Conservation (phyloP, 2,888 invertebrate species). For the Fabriciana adippe region DNA sequence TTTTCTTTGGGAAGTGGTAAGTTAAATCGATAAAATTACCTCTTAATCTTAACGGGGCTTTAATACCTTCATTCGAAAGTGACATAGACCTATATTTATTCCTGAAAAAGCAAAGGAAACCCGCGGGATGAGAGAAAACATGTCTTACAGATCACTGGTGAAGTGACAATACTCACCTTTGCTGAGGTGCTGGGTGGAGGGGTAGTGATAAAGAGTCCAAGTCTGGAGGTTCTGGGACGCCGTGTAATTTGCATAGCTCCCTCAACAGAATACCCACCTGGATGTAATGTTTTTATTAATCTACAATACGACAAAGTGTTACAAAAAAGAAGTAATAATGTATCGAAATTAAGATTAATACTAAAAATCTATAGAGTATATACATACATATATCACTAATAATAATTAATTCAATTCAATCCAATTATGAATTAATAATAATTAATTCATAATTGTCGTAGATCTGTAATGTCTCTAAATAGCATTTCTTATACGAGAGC, state of each 20-base stretch:
- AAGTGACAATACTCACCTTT: constrained; percentile 56
- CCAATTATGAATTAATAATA: no score
- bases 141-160: neutral
- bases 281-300: constrained; percentile 19
- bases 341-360: no score
- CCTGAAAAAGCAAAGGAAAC: no score
- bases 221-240: constrained; percentile 95
- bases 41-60: no score
- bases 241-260: constrained; percentile 95
- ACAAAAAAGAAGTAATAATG: neutral
- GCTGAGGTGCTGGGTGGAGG: constrained; percentile 70
- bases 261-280: constrained; percentile 95
- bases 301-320: constrained; percentile 13
- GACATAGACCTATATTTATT: neutral
- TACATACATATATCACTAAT: no score
- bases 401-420: no score
- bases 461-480: no score
- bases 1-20: no score
- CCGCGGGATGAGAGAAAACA: neutral
- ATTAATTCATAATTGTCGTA: no score
- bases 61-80: neutral
- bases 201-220: constrained; percentile 90
- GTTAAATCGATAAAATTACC: no score
- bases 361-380: no score
- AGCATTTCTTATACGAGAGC: no score